Evolutionary conservation across 1,140 invertebrate species (phyloP).

Genomic region (Dysdera silvatica): DNA sequence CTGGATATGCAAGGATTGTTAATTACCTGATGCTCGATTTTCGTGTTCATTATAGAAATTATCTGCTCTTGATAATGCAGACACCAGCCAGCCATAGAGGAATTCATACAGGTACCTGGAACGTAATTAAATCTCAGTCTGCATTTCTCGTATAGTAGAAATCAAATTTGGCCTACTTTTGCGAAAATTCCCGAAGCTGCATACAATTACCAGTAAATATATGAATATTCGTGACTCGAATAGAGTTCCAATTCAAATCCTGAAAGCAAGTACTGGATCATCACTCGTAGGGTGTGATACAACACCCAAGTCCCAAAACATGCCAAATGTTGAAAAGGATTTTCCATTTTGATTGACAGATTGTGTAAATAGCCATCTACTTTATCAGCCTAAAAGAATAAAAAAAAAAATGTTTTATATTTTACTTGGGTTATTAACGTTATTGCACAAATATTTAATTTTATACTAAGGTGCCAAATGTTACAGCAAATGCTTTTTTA

Average conservation of each 20-base stretch:
- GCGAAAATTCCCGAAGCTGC: no score
- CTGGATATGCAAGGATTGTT: no score
- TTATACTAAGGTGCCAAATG: no score
- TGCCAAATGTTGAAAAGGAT: conserved; percentile 63
- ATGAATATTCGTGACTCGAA: conserved; percentile 92
- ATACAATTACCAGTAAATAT: conserved; percentile 81
- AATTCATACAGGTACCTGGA: conserved; percentile 87
- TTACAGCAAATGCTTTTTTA: no score
- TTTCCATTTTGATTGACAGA: conserved; percentile 58
- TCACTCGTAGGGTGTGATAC: conserved; percentile 90
- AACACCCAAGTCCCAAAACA: conserved; percentile 93
- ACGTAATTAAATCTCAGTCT: conserved; percentile 8
- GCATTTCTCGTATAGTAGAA: not conserved
- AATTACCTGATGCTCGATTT: conserved; percentile 46
- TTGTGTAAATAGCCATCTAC: conserved; percentile 76
- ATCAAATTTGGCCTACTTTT: no score
- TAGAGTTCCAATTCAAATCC: conserved; percentile 94
- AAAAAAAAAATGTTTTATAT: conserved; percentile 30
- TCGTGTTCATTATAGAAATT: conserved; percentile 72
- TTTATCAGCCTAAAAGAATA: conserved; percentile 66
- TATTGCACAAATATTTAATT: no score
- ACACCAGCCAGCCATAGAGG: conserved; percentile 85
- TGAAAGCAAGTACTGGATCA: conserved; percentile 87
- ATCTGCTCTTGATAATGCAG: conserved; percentile 79
- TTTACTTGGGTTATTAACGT: no score